These are phyloP conservation scores for Murina feae DNA, from an alignment of 2,113 vertebrate genomes.

Conservation along the genomic window DNA sequence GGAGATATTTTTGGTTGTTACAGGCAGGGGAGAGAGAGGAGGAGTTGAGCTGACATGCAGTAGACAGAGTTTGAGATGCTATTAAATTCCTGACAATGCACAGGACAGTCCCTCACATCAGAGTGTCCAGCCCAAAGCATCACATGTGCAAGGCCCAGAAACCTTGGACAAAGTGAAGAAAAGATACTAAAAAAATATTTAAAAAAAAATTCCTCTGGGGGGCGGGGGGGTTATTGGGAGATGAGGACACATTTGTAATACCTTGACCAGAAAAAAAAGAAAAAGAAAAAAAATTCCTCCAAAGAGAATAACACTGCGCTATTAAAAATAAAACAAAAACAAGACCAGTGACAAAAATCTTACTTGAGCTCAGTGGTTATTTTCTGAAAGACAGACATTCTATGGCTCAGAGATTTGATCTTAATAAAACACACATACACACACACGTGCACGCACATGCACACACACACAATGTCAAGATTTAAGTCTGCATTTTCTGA, in stretches of 20 bases:
- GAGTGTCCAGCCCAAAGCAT: background rate
- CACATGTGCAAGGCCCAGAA: background rate
- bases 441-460: background rate
- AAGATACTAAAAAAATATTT: too few relatives aligned
- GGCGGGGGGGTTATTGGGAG: too few relatives aligned
- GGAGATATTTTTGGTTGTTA: background rate
- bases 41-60: background rate
- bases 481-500: background rate
- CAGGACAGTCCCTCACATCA: rapidly evolving
- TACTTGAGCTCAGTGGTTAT: background rate
- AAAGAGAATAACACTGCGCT: background rate
- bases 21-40: background rate
- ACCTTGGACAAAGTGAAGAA: background rate
- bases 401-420: background rate
- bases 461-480: background rate
- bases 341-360: background rate
- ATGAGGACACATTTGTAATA: too few relatives aligned
- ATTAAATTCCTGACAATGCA: background rate
- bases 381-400: background rate
- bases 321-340: background rate
- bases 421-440: background rate
- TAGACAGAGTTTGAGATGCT: background rate
- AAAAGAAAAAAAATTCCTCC: background rate
- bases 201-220: background rate
- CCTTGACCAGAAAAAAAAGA: too few relatives aligned